Conservation (phyloP, 1,140 invertebrate genomes). For the Drosophila kurseongensis region DNA sequence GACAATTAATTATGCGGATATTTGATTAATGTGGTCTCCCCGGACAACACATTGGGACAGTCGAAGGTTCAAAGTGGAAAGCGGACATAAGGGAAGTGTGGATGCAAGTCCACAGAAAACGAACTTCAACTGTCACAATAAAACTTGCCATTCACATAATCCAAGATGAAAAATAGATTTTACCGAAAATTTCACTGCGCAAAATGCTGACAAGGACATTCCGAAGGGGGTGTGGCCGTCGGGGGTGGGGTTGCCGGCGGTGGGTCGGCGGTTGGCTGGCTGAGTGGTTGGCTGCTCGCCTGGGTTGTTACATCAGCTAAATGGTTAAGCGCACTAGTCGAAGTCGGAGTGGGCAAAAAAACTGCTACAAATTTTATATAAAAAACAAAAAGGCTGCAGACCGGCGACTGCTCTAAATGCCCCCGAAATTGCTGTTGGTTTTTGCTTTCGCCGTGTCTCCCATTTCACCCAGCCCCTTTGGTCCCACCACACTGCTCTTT, state of each 20-base stretch:
- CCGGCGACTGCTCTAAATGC: conserved; percentile 64
- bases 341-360: conserved; percentile 45
- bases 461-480: conserved; percentile 20
- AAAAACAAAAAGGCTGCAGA: conserved; percentile 48
- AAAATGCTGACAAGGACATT: conserved; percentile 82
- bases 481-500: conserved; percentile 6
- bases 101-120: conserved; percentile 31
- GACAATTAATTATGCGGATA: conserved; percentile 67
- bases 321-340: conserved; percentile 76
- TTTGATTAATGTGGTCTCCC: conserved; percentile 67
- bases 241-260: conserved; percentile 4
- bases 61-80: conserved; percentile 6
- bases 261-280: conserved; percentile 13
- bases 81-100: conserved; percentile 8
- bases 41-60: conserved; percentile 6
- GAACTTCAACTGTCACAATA: conserved; percentile 76
- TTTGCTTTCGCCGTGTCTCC: conserved; percentile 50
- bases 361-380: conserved; percentile 69
- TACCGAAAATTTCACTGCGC: conserved; percentile 76
- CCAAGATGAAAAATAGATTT: conserved; percentile 82
- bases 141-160: conserved; percentile 77
- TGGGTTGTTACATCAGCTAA: conserved; percentile 80
- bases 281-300: conserved; percentile 48
- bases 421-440: conserved; percentile 60
- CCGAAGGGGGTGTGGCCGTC: conserved; percentile 1